A percentile compares a stretch with the other conserved stretches of the same genome.
Evolutionary conservation across 1,140 invertebrate species (phyloP).

Genomic region (Kradibia gibbosae): DNA sequence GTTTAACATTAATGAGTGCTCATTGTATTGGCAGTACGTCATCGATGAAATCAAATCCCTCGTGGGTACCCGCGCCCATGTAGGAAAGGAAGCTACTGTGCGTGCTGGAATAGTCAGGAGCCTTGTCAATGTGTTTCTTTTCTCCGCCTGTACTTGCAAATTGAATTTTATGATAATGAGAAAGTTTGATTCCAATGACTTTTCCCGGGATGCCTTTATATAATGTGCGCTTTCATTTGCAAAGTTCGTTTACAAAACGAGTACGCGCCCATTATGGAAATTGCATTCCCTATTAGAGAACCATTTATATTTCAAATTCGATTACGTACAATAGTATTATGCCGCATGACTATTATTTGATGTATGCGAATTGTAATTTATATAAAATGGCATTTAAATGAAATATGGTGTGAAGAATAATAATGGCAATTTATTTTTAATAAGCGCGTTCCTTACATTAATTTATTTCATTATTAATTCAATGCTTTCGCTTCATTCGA

Average conservation of each 20-base stretch:
- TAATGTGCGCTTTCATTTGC: neutral
- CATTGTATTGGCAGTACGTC: neutral
- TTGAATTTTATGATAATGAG: neutral
- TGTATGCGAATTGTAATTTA: constrained; percentile 11
- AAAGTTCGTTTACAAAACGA: neutral
- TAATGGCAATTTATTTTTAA: neutral
- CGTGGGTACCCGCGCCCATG: neutral
- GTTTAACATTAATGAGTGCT: neutral
- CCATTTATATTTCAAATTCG: neutral
- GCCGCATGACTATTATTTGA: neutral
- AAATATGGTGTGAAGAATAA: neutral
- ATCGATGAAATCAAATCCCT: neutral
- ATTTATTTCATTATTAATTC: no score
- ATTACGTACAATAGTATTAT: neutral
- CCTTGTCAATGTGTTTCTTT: neutral
- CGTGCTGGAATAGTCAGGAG: neutral
- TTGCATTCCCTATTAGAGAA: neutral
- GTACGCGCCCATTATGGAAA: neutral
- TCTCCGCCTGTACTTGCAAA: neutral
- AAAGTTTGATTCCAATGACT: neutral
- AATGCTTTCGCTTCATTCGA: no score
- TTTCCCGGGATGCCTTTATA: neutral
- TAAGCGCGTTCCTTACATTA: no score
- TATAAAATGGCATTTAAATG: neutral
- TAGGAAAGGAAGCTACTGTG: neutral